Evolutionary conservation across 1,140 invertebrate species (phyloP), one percentile per base, ranked within the genome.

Genomic region (Sinonovacula constricta): DNA sequence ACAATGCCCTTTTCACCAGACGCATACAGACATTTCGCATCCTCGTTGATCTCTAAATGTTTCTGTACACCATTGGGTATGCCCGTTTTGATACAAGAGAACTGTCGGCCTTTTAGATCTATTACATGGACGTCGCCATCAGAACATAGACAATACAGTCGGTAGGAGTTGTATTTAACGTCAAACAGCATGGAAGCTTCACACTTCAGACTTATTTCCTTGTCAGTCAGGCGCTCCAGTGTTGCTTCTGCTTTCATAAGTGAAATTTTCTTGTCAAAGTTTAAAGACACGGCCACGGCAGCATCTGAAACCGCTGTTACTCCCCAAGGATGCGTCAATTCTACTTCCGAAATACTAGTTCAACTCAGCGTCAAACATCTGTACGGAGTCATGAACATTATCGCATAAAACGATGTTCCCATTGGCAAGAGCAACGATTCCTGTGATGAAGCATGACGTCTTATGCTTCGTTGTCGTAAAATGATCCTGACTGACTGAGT

Each of bases 191-290:
- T n/a, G 26, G 72, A 56, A 5, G 72, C 72, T 2, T 59, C 45
- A 24, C 71, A 74, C 65, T 67, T 76, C 18, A 76, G 45, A 30
- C 45, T 24, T 15, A 76, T 66, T 24, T 76, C 72, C 51, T 76
- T 76, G 18, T 76, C 72, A 26, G 56, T 57, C 7, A 76, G 24
- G 14, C 53, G 31, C 49, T 76, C 72, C 18, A 76, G 34, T 0
- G 18, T 18, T 30, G 45, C 33, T n/a, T 65, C 45, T 18, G 63
- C 63, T 67, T 76, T 53, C 3, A 76, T 33, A 0, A 76, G 63
- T 5, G 45, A 66, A 1, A 76, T 39, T 76, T 76, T 76, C 53
- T 56, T 59, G 22, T 66, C 63, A 49, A 66, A 76, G 39, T 76
- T 62, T n/a, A 76, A 28, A 5, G 62, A 33, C 2, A 76, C 63